Conservation (phyloP, 2,797 vertebrate genomes). For the Siniperca scherzeri region DNA sequence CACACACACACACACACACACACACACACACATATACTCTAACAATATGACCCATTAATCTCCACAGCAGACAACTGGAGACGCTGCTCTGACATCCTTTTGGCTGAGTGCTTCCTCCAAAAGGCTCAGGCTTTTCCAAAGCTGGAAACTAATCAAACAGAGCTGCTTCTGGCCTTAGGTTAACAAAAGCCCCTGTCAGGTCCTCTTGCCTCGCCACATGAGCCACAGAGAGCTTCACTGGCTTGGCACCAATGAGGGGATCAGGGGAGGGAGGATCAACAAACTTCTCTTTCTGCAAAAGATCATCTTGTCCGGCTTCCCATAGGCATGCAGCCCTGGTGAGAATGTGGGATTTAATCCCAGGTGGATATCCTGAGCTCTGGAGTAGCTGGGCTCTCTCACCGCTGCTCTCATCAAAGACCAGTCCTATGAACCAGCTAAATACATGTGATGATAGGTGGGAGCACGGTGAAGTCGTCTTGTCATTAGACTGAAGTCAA, state of each 20-base stretch:
- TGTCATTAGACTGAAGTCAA: constrained; percentile 51
- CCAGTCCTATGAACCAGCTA: constrained; percentile 59
- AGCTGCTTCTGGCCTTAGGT: constrained; percentile 81
- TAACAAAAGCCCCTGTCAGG: constrained; percentile 86
- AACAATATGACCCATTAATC: constrained; percentile 83
- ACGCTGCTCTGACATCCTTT: constrained; percentile 82
- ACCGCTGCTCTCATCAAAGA: constrained; percentile 73
- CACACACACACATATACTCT: constrained; percentile 47
- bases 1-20: constrained; percentile 40
- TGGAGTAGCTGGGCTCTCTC: constrained; percentile 68
- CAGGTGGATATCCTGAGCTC: constrained; percentile 76
- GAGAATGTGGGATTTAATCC: constrained; percentile 83
- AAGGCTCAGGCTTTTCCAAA: constrained; percentile 77
- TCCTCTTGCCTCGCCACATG: constrained; percentile 75
- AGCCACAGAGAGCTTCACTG: constrained; percentile 77
- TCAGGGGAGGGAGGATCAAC: constrained; percentile 77
- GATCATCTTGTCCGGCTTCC: constrained; percentile 81
- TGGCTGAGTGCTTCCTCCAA: constrained; percentile 79
- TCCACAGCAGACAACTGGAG: constrained; percentile 82
- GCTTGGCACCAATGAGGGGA: constrained; percentile 76
- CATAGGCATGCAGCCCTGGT: constrained; percentile 68
- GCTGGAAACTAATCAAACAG: constrained; percentile 84
- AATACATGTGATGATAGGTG: constrained; percentile 70
- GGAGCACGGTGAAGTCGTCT: constrained; percentile 49
- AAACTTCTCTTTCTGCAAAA: constrained; percentile 84